Evolutionary conservation across 2,888 invertebrate genomes (phyloP).

Genomic region (Ornithoptera alexandrae): DNA sequence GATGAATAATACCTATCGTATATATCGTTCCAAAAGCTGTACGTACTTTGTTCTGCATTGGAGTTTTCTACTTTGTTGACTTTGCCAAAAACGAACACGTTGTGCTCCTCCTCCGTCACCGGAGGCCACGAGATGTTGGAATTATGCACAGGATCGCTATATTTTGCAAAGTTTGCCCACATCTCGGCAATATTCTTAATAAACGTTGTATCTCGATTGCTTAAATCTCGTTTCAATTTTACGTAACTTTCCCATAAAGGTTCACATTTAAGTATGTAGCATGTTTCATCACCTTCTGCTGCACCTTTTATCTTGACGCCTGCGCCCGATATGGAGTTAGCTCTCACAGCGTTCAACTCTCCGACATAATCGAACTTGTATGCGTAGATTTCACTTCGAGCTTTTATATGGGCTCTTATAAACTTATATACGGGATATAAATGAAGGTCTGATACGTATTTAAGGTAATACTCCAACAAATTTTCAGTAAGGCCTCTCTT

Average conservation of each 20-base stretch:
- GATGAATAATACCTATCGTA: constrained; percentile 54
- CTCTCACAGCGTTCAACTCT: constrained; percentile 59
- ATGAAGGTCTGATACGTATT: constrained; percentile 67
- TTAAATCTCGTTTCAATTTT: constrained; percentile 42
- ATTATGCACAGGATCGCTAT: constrained; percentile 57
- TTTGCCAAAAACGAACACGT: constrained; percentile 52
- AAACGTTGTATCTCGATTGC: constrained; percentile 55
- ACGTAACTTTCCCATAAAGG: constrained; percentile 62
- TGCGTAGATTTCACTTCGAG: constrained; percentile 50
- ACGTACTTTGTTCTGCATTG: constrained; percentile 52
- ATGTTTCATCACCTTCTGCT: constrained; percentile 73
- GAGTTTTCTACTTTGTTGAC: constrained; percentile 44
- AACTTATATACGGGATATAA: constrained; percentile 70
- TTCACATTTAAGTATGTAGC: constrained; percentile 71
- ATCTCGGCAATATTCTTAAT: constrained; percentile 61
- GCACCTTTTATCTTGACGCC: constrained; percentile 59
- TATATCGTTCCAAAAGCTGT: constrained; percentile 60
- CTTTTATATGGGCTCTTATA: constrained; percentile 49
- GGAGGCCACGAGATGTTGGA: constrained; percentile 54
- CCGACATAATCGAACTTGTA: constrained; percentile 75
- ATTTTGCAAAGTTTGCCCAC: constrained; percentile 77
- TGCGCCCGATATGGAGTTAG: constrained; percentile 49
- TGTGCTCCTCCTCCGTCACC: constrained; percentile 47
- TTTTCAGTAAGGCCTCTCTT: constrained; percentile 48
- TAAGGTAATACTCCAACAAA: constrained; percentile 54